Percentiles rank a stretch among this genome's conserved stretches.
Evolutionary conservation across 2,797 vertebrate species (phyloP).

Genomic region (Hozukius guyotensis): DNA sequence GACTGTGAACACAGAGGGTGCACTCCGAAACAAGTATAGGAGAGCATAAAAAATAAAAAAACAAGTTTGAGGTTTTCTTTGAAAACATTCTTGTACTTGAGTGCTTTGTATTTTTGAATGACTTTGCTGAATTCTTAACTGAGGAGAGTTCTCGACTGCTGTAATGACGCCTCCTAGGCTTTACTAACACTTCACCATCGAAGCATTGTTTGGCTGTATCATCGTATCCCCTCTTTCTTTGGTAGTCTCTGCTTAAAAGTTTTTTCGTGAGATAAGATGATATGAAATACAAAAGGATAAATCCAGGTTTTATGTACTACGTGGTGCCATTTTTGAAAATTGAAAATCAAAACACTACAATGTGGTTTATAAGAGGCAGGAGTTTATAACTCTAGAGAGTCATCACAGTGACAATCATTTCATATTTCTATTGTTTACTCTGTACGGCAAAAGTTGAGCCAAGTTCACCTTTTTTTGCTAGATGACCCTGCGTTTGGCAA

Average conservation of each 20-base stretch:
- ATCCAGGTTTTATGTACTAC: background rate
- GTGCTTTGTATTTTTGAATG: slow-evolving; percentile 2
- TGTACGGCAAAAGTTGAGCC: background rate
- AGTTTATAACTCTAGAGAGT: background rate
- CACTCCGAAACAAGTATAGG: slow-evolving; percentile 34
- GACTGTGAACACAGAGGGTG: slow-evolving; percentile 13
- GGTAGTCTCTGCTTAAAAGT: background rate
- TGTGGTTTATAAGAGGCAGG: background rate
- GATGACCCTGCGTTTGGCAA: background rate
- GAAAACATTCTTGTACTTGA: slow-evolving; percentile 10
- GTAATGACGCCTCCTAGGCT: background rate
- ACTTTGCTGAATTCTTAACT: slow-evolving; percentile 20
- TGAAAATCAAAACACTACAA: background rate
- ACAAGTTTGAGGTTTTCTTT: slow-evolving; percentile 12
- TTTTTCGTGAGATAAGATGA: background rate
- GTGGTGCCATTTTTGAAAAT: background rate
- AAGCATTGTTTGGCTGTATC: background rate
- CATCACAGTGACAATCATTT: background rate
- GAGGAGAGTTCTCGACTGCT: slow-evolving; percentile 1
- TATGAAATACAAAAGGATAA: background rate
- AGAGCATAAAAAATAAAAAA: slow-evolving; percentile 13
- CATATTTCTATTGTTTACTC: background rate
- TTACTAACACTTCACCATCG: background rate
- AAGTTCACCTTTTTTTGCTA: background rate
- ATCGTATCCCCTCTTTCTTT: background rate